Conservation (phyloP, 2,797 vertebrate species). For the Gouania willdenowi region DNA sequence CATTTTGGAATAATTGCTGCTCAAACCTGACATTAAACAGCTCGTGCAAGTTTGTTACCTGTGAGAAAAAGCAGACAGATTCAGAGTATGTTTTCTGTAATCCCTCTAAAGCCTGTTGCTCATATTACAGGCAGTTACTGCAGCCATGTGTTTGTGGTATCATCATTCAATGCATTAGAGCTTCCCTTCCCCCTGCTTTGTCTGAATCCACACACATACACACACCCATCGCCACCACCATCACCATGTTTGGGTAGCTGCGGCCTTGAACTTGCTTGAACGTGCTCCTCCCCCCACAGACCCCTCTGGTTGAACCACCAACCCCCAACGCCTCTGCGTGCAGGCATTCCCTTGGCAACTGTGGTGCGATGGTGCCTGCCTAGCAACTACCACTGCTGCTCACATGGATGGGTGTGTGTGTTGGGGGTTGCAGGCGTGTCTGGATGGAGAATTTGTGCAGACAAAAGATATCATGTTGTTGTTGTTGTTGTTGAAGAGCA, state of each 20-base stretch:
- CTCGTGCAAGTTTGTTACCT: too few relatives aligned
- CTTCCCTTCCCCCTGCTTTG: conserved; percentile 52
- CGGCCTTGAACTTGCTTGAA: conserved; percentile 74
- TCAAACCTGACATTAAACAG: too few relatives aligned
- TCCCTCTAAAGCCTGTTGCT: conserved; percentile 28
- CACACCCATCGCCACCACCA: conserved; percentile 8
- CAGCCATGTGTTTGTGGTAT: conserved; percentile 46
- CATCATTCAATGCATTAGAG: conserved; percentile 23
- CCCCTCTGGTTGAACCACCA: conserved; percentile 44
- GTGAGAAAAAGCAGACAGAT: too few relatives aligned
- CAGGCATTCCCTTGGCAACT: conserved; percentile 76
- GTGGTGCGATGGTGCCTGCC: conserved; percentile 69
- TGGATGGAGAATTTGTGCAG: conserved; percentile 38
- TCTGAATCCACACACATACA: conserved; percentile 20
- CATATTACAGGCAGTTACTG: conserved; percentile 42
- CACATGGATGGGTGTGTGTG: conserved; percentile 30
- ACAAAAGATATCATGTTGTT: conserved; percentile 49
- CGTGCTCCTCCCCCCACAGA: conserved; percentile 53
- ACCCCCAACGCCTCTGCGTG: conserved; percentile 69
- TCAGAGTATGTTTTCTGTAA: conserved; percentile 21
- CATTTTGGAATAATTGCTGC: too few relatives aligned
- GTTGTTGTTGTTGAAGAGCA: conserved; percentile 3
- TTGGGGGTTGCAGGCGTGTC: conserved; percentile 18
- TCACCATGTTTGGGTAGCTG: conserved; percentile 27
- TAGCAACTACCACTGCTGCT: conserved; percentile 69